Evolutionary conservation across 2,113 vertebrate species (phyloP).

Genomic region (Mionectes macconnelli): DNA sequence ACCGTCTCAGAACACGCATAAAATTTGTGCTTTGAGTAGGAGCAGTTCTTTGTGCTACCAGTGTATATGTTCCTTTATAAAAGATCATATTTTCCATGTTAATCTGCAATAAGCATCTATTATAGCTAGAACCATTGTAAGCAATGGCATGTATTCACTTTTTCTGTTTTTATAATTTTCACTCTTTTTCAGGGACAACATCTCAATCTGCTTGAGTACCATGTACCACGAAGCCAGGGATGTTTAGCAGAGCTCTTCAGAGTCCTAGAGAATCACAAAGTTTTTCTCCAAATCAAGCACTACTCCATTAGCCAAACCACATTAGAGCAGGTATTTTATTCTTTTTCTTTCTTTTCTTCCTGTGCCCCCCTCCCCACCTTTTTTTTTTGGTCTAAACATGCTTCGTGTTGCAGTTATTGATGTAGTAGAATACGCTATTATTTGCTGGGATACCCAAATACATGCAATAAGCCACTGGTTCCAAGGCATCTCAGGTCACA

Average conservation of each 20-base stretch:
- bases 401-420: background rate
- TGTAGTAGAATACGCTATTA: background rate
- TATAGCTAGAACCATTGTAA: background rate
- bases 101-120: background rate
- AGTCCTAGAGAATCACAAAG: constrained; percentile 65
- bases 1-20: background rate
- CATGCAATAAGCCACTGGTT: background rate
- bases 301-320: constrained; percentile 70
- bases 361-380: accelerated
- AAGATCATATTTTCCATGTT: background rate
- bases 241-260: constrained; percentile 66
- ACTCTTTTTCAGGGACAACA: constrained; percentile 47
- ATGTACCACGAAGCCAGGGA: constrained; percentile 32
- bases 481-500: background rate
- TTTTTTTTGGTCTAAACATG: background rate
- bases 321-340: constrained; percentile 68
- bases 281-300: constrained; percentile 40
- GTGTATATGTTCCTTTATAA: background rate
- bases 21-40: background rate
- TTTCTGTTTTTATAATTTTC: background rate
- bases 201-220: constrained; percentile 65
- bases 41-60: background rate
- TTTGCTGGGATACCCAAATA: background rate
- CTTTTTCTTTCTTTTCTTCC: background rate
- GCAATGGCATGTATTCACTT: background rate